A percentile compares a stretch with the other conserved stretches of the same genome.
phyloP scores from a whole-genome alignment of 2,797 vertebrate genomes.

The Cuculus canorus region DNA sequence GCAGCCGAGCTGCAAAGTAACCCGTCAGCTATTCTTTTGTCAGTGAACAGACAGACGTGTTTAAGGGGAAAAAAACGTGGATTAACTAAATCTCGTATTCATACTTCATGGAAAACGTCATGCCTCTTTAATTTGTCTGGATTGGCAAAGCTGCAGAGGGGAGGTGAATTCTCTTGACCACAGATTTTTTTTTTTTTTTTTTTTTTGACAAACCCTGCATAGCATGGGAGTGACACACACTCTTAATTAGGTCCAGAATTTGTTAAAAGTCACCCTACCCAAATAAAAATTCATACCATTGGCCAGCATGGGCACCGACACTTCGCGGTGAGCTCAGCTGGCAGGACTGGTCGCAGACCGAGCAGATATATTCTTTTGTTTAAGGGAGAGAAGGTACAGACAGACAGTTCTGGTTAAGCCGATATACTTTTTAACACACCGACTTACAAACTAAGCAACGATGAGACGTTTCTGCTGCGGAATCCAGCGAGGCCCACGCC shows the following conservation, averaged over 20 bases:
- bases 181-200: background rate
- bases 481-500: background rate
- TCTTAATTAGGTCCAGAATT: background rate
- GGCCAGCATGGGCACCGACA: background rate
- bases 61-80: background rate
- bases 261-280: background rate
- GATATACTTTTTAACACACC: background rate
- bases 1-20: background rate
- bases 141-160: background rate
- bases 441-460: background rate
- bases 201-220: background rate
- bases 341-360: background rate
- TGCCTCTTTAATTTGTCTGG: background rate
- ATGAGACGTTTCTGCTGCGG: background rate
- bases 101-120: constrained; percentile 10
- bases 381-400: background rate
- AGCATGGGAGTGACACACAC: background rate
- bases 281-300: background rate
- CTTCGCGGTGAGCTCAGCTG: background rate
- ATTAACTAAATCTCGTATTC: background rate
- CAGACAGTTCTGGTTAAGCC: background rate
- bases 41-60: background rate
- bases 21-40: constrained; percentile 4
- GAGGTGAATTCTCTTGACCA: background rate
- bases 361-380: background rate